Base-by-base conservation (phyloP, 1,140 invertebrate species). In the Triops cancriformis region DNA sequence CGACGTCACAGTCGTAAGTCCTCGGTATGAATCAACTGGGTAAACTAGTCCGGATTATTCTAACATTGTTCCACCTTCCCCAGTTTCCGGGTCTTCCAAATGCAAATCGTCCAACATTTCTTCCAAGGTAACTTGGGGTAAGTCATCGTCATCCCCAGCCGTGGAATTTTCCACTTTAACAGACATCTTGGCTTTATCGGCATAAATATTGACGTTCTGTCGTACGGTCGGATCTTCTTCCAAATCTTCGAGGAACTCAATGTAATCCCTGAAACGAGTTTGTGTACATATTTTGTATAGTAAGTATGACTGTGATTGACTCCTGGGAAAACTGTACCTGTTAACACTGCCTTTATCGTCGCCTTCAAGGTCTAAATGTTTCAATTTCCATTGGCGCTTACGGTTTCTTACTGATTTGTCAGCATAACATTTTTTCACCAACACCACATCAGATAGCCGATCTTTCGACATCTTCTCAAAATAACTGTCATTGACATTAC, bases 21-120 rank as follows among this genome's bases (percentile, higher is more conserved):
- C 23, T 64, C 51, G 51, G 23, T 9, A 64, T 64, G 51, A 23
- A 37, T 37, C 23, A 64, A 23, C 14, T 6, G 51, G 23, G 18
- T 18, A 18, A 23, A 12, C 7, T 64, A 6, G 14, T 64, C 18
- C 23, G 14, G 14, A 27, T 76, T 43, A 76, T 76, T 76, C 77
- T 72, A 78, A 51, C 73, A 78, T 73, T 28, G 77, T 78, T 23
- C 26, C 78, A 72, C 81, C 81, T 26, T 45, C 78, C 18, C 78
- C 78, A 51, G 80, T 78, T 72, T 81, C 83, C 26, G 89, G 88
- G 82, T 94, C 93, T 77, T 92, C 90, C 51, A 95, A 89, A n/a
- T 86, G 87, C 79, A 99, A 86, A 86, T 99, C 97, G 80, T 99
- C 96, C 78, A 99, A 85, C 98, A 99, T 99, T 86, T 99, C 98